Base-by-base conservation (phyloP, 2,113 vertebrate genomes). In the Amphiprion percula region DNA sequence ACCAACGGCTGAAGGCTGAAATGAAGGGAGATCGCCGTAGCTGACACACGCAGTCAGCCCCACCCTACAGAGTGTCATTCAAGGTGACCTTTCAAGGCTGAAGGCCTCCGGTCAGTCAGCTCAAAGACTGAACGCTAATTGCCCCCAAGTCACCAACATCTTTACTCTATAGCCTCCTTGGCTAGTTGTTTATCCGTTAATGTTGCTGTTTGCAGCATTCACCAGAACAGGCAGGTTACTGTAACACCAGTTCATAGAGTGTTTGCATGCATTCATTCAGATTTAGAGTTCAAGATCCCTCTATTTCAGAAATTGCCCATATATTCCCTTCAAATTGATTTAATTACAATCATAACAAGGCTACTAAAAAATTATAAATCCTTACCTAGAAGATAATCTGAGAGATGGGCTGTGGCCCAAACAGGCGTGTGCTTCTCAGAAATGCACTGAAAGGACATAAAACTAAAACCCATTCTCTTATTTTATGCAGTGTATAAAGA, bases 51-150 rank as follows among this genome's bases (percentile, higher is more conserved):
- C 64, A 47, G 49, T 16, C 9, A 5, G 28, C 17, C 53, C 82
- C 76, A 19, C 74, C 87, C 79, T 26, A 74, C 41, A 54, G 53
- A 49, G 63, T 77, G 82, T 83, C 74, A 79, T 64, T 87, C 60
- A 86, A 68, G 58, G 61, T 4, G 64, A 91, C 74, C 74, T 88
- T 74, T 80, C 61, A 59, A 70, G 0, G 19, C 67, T 44, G n/a
- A 7, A 78, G 59, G 60, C 79, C 53, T 68, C 24, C 21, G 54
- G 60, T 19, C 30, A 19, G 54, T 68, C 50, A 56, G 37, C 63
- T 66, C n/a, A 67, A 74, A 70, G 71, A 55, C 55, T 1, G 23
- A 60, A 39, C 46, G 17, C 59, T 82, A 82, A 80, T 80, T 62
- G 44, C 62, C 23, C 58, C 19, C 2, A n/a, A 50, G 74, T 82